A percentile compares a stretch with the other conserved stretches of the same genome.
These are phyloP conservation scores for Danionella cerebrum DNA, from an alignment of 2,113 vertebrate genomes.

Conservation along the genomic window DNA sequence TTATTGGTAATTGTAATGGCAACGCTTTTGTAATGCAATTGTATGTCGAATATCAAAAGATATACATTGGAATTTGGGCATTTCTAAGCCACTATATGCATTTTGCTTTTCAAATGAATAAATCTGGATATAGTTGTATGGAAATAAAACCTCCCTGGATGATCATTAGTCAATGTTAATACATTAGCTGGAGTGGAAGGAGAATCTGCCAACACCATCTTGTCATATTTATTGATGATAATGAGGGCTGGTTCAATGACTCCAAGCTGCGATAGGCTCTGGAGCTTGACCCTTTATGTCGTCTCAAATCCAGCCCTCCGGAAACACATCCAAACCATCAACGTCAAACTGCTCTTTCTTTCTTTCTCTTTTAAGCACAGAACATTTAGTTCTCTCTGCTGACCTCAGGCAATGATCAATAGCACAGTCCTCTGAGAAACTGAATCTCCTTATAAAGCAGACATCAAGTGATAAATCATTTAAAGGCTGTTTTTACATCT, in stretches of 20 bases:
- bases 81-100: too few relatives aligned
- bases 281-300: not conserved
- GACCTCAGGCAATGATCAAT: not conserved
- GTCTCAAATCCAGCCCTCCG: not conserved
- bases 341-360: not conserved
- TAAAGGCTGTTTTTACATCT: conserved; percentile 19
- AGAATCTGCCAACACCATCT: conserved; percentile 9
- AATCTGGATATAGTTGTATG: too few relatives aligned
- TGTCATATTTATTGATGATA: not conserved
- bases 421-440: not conserved
- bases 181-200: conserved; percentile 7
- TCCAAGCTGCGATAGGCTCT: not conserved
- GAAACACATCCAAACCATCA: not conserved
- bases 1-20: too few relatives aligned
- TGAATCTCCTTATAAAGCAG: conserved; percentile 7
- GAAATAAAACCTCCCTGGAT: not conserved
- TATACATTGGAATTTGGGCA: too few relatives aligned
- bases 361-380: not conserved
- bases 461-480: conserved; percentile 17
- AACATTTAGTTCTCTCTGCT: not conserved
- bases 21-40: too few relatives aligned
- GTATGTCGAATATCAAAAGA: too few relatives aligned
- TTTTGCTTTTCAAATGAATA: too few relatives aligned
- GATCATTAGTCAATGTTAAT: not conserved
- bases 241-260: not conserved